These are phyloP conservation scores for Pogonocichla stellata DNA, from an alignment of 2,113 vertebrate genomes.

Conservation along the genomic window DNA sequence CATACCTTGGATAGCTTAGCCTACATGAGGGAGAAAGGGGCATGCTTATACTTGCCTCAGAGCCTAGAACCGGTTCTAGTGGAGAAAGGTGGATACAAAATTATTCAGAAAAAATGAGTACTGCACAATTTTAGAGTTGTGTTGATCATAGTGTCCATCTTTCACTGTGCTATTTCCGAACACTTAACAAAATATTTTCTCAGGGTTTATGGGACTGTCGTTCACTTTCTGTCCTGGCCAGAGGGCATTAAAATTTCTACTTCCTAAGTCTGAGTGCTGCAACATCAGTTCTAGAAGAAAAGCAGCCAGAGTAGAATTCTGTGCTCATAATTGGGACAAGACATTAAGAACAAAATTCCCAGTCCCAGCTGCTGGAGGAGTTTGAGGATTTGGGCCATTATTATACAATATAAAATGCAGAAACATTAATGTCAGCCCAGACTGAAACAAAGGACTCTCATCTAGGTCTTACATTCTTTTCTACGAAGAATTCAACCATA, in stretches of 20 bases:
- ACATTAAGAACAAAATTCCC: background rate
- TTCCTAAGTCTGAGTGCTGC: background rate
- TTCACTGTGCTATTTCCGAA: background rate
- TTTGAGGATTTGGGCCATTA: background rate
- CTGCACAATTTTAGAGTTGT: background rate
- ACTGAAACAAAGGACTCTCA: background rate
- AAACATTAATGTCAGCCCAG: background rate
- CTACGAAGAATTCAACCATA: background rate
- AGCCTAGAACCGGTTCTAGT: background rate
- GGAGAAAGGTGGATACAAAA: background rate
- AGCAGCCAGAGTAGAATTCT: background rate
- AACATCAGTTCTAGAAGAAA: background rate
- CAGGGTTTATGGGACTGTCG: background rate
- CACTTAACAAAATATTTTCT: background rate
- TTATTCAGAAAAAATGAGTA: background rate
- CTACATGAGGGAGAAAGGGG: accelerated
- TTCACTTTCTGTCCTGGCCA: background rate
- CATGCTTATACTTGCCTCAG: background rate
- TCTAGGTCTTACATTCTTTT: background rate
- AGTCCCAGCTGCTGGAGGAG: background rate
- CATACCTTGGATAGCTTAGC: background rate
- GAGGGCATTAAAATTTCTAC: background rate
- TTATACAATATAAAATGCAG: background rate
- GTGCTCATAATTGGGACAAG: background rate
- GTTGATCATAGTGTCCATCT: background rate